Conservation (phyloP, 2,888 invertebrate genomes). For the Scaptomyza parva region DNA sequence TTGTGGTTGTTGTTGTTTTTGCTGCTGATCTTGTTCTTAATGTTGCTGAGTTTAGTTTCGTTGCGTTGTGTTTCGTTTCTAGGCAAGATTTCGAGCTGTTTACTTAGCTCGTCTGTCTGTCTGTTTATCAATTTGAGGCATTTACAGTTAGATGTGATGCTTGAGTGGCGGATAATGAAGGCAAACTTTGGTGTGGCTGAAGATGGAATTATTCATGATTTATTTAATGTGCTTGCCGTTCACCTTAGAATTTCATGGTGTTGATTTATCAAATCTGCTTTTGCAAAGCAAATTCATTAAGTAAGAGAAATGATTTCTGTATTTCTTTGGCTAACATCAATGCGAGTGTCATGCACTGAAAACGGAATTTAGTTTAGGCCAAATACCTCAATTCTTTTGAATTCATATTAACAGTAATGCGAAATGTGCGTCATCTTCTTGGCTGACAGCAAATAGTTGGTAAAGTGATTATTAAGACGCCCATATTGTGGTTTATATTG, state of each 20-base stretch:
- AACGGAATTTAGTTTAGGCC: background rate
- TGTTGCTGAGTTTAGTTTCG: constrained; percentile 28
- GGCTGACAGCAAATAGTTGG: constrained; percentile 1
- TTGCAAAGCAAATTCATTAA: background rate
- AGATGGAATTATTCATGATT: constrained; percentile 14
- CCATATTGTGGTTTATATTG: constrained; percentile 11
- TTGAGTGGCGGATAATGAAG: constrained; percentile 53
- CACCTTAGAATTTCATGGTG: constrained; percentile 4
- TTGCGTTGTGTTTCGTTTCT: constrained; percentile 39
- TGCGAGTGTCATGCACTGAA: background rate
- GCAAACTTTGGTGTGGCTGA: constrained; percentile 42
- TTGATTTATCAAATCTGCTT: constrained; percentile 1
- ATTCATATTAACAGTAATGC: background rate
- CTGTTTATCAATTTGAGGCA: constrained; percentile 68
- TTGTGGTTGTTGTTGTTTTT: constrained; percentile 8
- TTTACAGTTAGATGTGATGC: constrained; percentile 68
- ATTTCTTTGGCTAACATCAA: background rate
- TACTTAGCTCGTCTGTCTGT: constrained; percentile 42
- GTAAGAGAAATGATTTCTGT: background rate
- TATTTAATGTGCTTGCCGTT: constrained; percentile 9
- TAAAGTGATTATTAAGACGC: constrained; percentile 26
- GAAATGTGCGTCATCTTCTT: background rate
- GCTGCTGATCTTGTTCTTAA: constrained; percentile 4
- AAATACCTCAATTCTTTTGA: background rate
- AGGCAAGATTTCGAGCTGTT: constrained; percentile 46